Evolutionary conservation across 2,888 invertebrate species (phyloP).

Genomic region (Polyploca ridens): DNA sequence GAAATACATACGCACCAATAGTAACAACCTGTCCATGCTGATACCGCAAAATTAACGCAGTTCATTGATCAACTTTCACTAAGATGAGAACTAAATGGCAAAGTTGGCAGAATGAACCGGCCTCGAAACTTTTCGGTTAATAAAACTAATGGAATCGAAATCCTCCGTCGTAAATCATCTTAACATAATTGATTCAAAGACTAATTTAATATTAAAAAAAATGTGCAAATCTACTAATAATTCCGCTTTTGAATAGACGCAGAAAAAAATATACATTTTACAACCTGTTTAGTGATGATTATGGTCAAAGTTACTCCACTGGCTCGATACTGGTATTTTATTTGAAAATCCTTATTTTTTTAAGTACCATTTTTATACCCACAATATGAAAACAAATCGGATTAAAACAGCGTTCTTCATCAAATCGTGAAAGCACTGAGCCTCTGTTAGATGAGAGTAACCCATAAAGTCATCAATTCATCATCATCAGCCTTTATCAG

Average conservation of each 20-base stretch:
- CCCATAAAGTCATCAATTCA: not conserved
- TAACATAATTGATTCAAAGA: conserved; percentile 17
- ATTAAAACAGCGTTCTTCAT: not conserved
- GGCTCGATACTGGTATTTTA: no score
- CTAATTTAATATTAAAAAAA: conserved; percentile 15
- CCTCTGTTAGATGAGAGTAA: not conserved
- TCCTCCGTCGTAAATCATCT: conserved; percentile 32
- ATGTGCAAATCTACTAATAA: conserved; percentile 5
- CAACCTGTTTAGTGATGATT: no score
- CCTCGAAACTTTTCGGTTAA: conserved; percentile 44
- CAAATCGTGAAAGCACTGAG: not conserved
- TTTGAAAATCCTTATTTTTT: no score
- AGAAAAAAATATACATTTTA: no score
- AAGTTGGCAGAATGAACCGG: conserved; percentile 47
- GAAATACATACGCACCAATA: conserved; percentile 19
- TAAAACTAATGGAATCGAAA: conserved; percentile 43
- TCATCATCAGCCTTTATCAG: no score
- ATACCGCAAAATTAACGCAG: conserved; percentile 33
- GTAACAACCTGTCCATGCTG: conserved; percentile 20
- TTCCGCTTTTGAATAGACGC: no score
- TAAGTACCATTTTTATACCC: no score
- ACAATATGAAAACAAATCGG: not conserved
- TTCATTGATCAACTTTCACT: conserved; percentile 68
- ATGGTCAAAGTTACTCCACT: no score
- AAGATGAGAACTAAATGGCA: conserved; percentile 43